These are phyloP conservation scores for Henricia sp. DNA, from an alignment of 53 echinoderm and acorn worm species.

Conservation along the genomic window DNA sequence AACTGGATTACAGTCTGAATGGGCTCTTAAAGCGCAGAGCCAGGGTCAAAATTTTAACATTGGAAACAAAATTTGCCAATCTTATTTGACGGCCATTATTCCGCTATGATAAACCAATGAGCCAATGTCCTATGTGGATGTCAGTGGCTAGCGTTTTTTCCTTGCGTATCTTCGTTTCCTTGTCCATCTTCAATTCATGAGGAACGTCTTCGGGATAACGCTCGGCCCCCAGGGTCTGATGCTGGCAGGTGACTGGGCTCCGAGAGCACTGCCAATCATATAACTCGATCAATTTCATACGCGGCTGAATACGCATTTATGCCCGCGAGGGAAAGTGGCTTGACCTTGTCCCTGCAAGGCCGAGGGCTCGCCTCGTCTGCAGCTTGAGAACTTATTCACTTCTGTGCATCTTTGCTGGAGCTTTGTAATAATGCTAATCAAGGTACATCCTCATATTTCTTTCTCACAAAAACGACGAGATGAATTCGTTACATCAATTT, in stretches of 20 bases:
- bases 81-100: background rate
- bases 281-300: conserved; percentile 64
- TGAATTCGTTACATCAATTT: no score
- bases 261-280: conserved; percentile 42
- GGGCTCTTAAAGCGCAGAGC: background rate
- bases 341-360: conserved; percentile 32
- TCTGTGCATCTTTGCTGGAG: no score
- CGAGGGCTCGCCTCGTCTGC: background rate
- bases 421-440: no score
- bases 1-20: background rate
- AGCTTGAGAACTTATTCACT: background rate
- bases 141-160: no score
- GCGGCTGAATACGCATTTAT: conserved; percentile 48
- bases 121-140: no score
- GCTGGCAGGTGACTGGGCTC: conserved; percentile 51
- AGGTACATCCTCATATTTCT: no score
- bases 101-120: background rate
- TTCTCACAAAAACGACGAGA: no score
- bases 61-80: background rate
- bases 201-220: background rate
- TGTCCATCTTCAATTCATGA: background rate
- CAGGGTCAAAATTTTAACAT: background rate
- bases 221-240: background rate
- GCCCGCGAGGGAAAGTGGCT: conserved; percentile 43
- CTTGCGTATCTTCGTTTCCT: background rate